phyloP scores from a whole-genome alignment of 23 tunicate genomes.

The Ciona savignyi region DNA sequence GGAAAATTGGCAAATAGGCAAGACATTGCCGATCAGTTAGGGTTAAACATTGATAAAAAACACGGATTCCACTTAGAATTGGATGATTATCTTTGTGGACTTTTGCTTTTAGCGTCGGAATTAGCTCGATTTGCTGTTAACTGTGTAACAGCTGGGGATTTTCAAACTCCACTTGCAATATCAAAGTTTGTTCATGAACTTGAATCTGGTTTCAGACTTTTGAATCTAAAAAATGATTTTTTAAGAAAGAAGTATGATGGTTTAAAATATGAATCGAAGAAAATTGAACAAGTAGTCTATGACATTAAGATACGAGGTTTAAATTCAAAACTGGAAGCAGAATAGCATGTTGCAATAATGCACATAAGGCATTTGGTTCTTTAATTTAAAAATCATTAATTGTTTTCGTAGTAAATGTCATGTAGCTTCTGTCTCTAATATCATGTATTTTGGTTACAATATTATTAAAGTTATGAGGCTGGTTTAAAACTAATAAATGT shows the following conservation, averaged over 20 bases:
- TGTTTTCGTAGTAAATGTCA: too few species aligned
- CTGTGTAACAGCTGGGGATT: conserved; percentile 44
- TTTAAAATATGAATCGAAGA: conserved; percentile 52
- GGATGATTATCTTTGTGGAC: conserved; percentile 48
- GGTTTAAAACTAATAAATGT: too few species aligned
- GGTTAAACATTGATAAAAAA: conserved; percentile 16
- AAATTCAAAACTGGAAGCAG: neutral
- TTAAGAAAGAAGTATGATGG: conserved; percentile 51
- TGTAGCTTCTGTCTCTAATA: too few species aligned
- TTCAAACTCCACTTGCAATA: conserved; percentile 14
- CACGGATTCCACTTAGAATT: conserved; percentile 30
- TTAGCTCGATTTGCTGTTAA: conserved; percentile 50
- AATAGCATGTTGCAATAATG: too few species aligned
- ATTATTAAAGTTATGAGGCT: too few species aligned
- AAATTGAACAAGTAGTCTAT: conserved; percentile 61
- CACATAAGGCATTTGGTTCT: too few species aligned
- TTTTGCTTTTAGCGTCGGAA: conserved; percentile 28
- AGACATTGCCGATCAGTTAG: conserved; percentile 20
- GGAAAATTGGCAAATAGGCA: conserved; percentile 17
- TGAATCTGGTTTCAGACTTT: conserved; percentile 35
- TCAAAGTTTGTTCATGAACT: conserved; percentile 34
- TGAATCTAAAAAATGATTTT: conserved; percentile 57
- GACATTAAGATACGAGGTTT: conserved; percentile 44
- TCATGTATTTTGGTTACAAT: too few species aligned
- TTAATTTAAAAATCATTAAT: too few species aligned